These are phyloP conservation scores for Labeo calbasu DNA, from an alignment of 2,797 vertebrate genomes.

Conservation along the genomic window DNA sequence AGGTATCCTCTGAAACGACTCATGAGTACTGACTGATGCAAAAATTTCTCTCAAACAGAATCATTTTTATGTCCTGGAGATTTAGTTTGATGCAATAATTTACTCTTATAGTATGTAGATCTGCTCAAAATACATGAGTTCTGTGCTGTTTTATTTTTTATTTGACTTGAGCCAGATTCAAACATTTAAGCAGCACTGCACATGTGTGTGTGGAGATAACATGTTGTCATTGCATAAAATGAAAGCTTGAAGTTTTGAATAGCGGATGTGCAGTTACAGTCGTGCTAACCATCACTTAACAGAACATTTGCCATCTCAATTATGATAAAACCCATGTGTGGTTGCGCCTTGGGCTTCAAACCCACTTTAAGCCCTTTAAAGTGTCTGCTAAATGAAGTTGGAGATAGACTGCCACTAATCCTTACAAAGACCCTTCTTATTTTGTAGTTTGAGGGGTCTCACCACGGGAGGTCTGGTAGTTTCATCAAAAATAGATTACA, in stretches of 20 bases:
- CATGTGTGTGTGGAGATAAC: constrained; percentile 9
- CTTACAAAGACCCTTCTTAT: constrained; percentile 46
- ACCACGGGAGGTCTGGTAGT: constrained; percentile 49
- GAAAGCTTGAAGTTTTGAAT: constrained; percentile 39
- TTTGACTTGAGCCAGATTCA: not conserved
- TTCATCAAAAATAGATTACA: constrained; percentile 55
- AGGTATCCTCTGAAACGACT: not conserved
- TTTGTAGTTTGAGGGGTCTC: constrained; percentile 42
- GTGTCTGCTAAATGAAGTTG: constrained; percentile 36
- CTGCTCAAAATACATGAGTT: not conserved
- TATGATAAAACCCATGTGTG: constrained; percentile 34
- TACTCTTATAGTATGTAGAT: not conserved
- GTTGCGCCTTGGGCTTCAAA: constrained; percentile 30
- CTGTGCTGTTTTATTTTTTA: not conserved
- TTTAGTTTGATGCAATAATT: not conserved
- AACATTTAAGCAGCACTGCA: not conserved
- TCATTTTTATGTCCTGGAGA: not conserved
- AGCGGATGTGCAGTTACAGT: constrained; percentile 26
- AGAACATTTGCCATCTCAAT: constrained; percentile 38
- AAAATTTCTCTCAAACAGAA: not conserved
- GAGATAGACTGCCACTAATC: constrained; percentile 40
- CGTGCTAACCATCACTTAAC: constrained; percentile 42
- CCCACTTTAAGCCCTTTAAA: constrained; percentile 40
- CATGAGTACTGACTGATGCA: not conserved
- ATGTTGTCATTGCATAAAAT: constrained; percentile 42